These are phyloP conservation scores for Polyploca ridens DNA, from an alignment of 2,888 invertebrate genomes.

Conservation along the genomic window DNA sequence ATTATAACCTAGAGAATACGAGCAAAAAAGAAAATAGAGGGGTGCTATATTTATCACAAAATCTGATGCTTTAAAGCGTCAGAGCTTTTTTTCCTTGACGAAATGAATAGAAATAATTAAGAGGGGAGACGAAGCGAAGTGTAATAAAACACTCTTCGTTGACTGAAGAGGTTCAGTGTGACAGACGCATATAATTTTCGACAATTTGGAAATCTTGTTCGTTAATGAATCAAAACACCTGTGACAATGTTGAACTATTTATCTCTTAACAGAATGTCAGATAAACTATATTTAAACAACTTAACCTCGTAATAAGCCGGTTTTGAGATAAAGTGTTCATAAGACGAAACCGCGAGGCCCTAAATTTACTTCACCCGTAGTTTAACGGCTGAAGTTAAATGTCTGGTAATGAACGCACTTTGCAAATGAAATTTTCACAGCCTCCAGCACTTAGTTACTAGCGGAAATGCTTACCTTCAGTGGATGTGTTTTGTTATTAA, in stretches of 20 bases:
- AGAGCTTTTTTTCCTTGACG: conserved; percentile 60
- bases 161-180: conserved; percentile 67
- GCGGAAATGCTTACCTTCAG: conserved; percentile 39
- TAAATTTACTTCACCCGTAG: conserved; percentile 60
- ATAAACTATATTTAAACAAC: conserved; percentile 15
- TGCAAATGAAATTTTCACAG: conserved; percentile 61
- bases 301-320: conserved; percentile 22
- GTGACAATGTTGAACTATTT: conserved; percentile 36
- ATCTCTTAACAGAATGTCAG: conserved; percentile 23
- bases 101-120: conserved; percentile 80
- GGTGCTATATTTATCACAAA: conserved; percentile 77
- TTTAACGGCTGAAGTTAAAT: conserved; percentile 70
- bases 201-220: conserved; percentile 48
- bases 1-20: conserved; percentile 51
- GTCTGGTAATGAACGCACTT: conserved; percentile 69
- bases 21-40: conserved; percentile 55
- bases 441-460: conserved; percentile 45
- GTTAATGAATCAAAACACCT: conserved; percentile 64
- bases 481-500: conserved; percentile 25
- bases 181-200: conserved; percentile 49
- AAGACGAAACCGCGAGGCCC: conserved; percentile 42
- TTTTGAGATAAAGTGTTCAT: conserved; percentile 25
- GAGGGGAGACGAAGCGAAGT: conserved; percentile 67
- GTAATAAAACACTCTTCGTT: conserved; percentile 77
- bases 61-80: conserved; percentile 72